Percentiles rank a stretch among this genome's conserved stretches.
phyloP scores from a whole-genome alignment of 2,888 invertebrate species.

The Pachymerium ferrugineum region DNA sequence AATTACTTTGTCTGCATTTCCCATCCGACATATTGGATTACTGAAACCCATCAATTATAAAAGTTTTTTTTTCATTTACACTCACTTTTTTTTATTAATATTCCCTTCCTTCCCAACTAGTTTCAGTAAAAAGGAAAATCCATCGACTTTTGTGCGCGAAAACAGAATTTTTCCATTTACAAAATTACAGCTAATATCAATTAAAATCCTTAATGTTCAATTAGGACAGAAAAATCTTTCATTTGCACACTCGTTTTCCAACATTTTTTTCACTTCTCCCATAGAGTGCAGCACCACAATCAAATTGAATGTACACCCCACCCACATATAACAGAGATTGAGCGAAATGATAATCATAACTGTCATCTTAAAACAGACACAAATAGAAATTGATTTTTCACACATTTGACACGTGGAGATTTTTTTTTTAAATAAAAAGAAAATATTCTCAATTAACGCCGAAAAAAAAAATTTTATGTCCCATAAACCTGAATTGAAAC shows the following conservation, averaged over 20 bases:
- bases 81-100: background rate
- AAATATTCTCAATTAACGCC: background rate
- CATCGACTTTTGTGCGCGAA: background rate
- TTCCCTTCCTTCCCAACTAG: background rate
- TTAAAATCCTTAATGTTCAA: background rate
- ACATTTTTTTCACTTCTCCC: background rate
- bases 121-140: background rate
- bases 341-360: background rate
- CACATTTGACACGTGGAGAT: background rate
- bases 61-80: background rate
- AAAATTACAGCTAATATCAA: background rate
- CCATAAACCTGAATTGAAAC: background rate
- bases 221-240: background rate
- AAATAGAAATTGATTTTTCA: background rate
- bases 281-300: background rate
- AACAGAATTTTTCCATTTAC: background rate
- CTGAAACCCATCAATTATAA: no score
- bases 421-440: background rate
- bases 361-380: background rate
- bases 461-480: background rate
- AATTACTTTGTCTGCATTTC: no score
- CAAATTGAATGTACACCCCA: background rate
- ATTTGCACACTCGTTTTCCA: background rate
- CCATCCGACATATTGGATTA: no score
- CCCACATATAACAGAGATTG: background rate